Evolutionary conservation across 2,888 invertebrate genomes (phyloP), one percentile per base, ranked within the genome.

Genomic region (Oxystoma pomonae): DNA sequence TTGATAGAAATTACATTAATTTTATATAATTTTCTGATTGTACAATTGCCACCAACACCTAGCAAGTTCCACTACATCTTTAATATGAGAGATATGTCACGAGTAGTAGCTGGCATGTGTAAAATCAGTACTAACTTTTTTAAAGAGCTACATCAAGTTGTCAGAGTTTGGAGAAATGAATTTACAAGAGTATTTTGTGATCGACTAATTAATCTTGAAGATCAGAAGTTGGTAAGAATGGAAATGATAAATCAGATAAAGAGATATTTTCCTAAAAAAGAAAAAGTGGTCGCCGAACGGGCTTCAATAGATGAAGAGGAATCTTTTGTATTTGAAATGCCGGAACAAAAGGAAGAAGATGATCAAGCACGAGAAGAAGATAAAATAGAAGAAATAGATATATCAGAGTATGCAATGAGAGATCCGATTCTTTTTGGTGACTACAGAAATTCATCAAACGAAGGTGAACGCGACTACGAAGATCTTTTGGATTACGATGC

Each of bases 1-100:
- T 82, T 97, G 56, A 88, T 95, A 1, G 81, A 85, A 59, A 90
- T 93, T 82, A 96, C 94, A 0, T 81, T 96, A 68, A 86, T 90
- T 66, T 80, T 96, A 16, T 96, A 94, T 76, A 90, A 91, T 85
- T 91, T 87, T 75, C 68, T 92, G 52, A 87, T 91, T 65, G 82
- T 84, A 18, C 90, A 93, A 66, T 81, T 96, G 60, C 93, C 95
- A 0, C 94, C 96, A 1, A 96, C 95, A 0, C 96, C 96, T 0
- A 90, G 91, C 2, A 95, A 94, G 80, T 96, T 96, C 81, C 96
- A 96, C 82, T 96, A 96, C 81, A 92, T 95, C 70, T 96, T 96
- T 82, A 96, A 96, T 81, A 85, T 96, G 79, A 86, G 95, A 56
- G 96, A 96, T 81, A 80, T 96, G 70, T 95, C 95, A 0, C 86